phyloP scores from a whole-genome alignment of 2,888 invertebrate species.

The Polydrusus tereticollis region DNA sequence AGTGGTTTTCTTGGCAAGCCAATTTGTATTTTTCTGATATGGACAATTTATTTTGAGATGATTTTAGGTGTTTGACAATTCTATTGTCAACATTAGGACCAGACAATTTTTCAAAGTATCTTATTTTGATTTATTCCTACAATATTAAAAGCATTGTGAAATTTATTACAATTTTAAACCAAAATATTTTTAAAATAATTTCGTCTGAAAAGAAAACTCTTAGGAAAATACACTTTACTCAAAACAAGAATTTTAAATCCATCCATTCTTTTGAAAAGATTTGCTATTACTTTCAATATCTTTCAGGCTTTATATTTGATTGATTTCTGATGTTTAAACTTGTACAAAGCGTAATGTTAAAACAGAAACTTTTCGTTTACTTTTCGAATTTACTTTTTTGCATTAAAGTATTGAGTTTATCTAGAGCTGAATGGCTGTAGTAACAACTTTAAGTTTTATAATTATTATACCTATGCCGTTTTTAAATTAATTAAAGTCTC shows the following conservation, averaged over 20 bases:
- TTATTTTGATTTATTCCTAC: too few relatives aligned
- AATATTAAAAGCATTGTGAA: background rate
- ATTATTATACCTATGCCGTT: too few relatives aligned
- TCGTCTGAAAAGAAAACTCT: background rate
- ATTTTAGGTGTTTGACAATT: too few relatives aligned
- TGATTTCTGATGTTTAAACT: conserved; percentile 8
- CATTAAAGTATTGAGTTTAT: background rate
- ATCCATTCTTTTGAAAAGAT: background rate
- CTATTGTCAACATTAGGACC: too few relatives aligned
- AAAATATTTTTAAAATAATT: background rate
- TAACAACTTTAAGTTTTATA: too few relatives aligned
- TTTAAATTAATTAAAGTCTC: too few relatives aligned
- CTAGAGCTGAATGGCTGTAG: background rate
- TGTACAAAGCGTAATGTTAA: background rate
- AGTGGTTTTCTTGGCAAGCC: conserved; percentile 15
- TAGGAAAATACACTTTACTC: background rate
- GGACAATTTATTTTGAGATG: background rate
- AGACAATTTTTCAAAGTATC: too few relatives aligned
- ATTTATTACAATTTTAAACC: background rate
- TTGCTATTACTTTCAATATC: background rate
- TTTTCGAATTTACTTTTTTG: background rate
- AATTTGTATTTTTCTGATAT: background rate
- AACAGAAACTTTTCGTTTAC: conserved; percentile 5
- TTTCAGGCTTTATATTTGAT: conserved; percentile 3
- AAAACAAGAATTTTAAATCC: background rate